phyloP scores from a whole-genome alignment of 23 tunicate species.

The Halocynthia roretzi region DNA sequence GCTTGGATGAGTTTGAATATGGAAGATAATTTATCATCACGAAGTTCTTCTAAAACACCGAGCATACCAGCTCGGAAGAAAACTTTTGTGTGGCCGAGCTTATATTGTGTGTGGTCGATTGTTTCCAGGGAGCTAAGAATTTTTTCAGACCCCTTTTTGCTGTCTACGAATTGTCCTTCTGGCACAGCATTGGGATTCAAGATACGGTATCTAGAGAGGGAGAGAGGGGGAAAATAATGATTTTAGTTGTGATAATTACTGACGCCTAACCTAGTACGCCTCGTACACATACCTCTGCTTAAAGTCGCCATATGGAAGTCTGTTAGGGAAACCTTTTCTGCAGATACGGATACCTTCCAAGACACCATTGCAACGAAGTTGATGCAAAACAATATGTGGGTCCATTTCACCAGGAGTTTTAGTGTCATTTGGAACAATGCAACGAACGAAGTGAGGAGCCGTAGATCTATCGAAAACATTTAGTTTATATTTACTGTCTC shows the following conservation, averaged over 20 bases:
- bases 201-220: slow-evolving; percentile 47
- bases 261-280: too few species aligned
- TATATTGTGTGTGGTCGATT: slow-evolving; percentile 76
- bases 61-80: slow-evolving; percentile 99
- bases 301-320: slow-evolving; percentile 94
- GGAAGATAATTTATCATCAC: slow-evolving; percentile 81
- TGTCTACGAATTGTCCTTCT: slow-evolving; percentile 95
- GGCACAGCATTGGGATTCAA: slow-evolving; percentile 86
- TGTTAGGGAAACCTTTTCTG: slow-evolving; percentile 99
- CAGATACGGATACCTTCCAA: slow-evolving; percentile 99
- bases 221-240: too few species aligned
- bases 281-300: slow-evolving; percentile 71
- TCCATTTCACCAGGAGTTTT: slow-evolving; percentile 90
- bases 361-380: slow-evolving; percentile 99
- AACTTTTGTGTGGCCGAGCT: slow-evolving; percentile 95
- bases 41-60: slow-evolving; percentile 89
- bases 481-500: neutral
- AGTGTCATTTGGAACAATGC: slow-evolving; percentile 94
- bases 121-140: slow-evolving; percentile 70
- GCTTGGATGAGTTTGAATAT: slow-evolving; percentile 82
- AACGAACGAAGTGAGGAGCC: slow-evolving; percentile 98
- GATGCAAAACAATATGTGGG: slow-evolving; percentile 86
- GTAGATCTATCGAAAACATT: slow-evolving; percentile 56
- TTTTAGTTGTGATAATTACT: too few species aligned
- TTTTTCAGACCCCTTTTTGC: slow-evolving; percentile 94